Evolutionary conservation across 2,797 vertebrate species (phyloP), one percentile per base, ranked within the genome.

Genomic region (Aeoliscus strigatus): DNA sequence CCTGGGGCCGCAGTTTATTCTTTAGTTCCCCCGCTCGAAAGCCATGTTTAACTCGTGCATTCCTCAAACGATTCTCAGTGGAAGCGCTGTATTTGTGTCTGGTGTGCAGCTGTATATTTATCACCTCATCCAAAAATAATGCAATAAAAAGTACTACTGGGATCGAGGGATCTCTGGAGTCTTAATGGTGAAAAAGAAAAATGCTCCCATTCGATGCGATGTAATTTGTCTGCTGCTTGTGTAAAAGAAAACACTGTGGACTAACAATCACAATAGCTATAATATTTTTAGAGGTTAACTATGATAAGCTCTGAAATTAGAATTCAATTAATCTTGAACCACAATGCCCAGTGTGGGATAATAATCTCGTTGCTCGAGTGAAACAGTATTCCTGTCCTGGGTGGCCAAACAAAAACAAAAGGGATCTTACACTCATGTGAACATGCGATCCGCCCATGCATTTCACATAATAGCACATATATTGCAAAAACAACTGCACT

Each of bases 261-360:
- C 66, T 45, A 50, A 54, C 72, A 79, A 73, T 77, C 63, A 75
- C 75, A 80, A 80, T 69, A 62, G 60, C 73, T 21, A 14, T 50
- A 60, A 41, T 62, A 67, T 74, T 73, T 78, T 72, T 76, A 69
- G 63, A 51, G 51, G 16, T 43, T 41, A 69, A 59, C 45, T 49
- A 60, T 34, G 75, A 81, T 70, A 73, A 72, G 60, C 49, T 65
- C 74, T 76, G 77, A 77, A 84, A 70, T 73, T 83, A 79, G 80
- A 79, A 75, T 70, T 80, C 47, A 83, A 79, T 83, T 80, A 76
- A 81, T 79, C 64, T 75, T 39, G 28, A 70, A 71, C 51, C 81
- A 79, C 75, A 82, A 82, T 82, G 55, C 46, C 39, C 30, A 57
- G 52, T 72, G 65, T 73, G 51, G 75, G 74, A 79, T 79, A 79